Evolutionary conservation across 2,888 invertebrate genomes (phyloP), one percentile per base, ranked within the genome.

Genomic region (Drosophila rellima): DNA sequence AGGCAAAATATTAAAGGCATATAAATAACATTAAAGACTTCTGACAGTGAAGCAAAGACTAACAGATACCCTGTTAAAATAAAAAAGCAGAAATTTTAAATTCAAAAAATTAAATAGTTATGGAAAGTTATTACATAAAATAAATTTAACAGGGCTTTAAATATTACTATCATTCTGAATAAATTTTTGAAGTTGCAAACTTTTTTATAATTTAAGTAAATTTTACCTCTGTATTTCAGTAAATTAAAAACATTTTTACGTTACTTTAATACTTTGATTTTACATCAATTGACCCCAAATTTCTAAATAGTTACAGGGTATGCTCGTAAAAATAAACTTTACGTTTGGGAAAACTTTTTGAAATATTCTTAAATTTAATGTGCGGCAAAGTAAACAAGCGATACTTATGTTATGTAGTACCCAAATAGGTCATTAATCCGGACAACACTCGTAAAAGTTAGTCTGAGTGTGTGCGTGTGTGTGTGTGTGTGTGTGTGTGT

Each of bases 381-480:
- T 80, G 78, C 73, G 78, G 78, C 72, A 78, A 62, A 66, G 76
- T 72, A 79, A 78, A 79, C 80, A 78, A 76, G 69, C 64, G 68
- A 64, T 73, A 73, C 74, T 77, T 78, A 68, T 68, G 77, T 77
- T 78, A 68, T 68, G 77, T 67, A 72, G 48, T 57, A 77, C 15
- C 72, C 62, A 72, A 75, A 72, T 75, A 57, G 74, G 63, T 63
- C 48, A 50, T 64, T 68, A 75, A 75, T 77, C 75, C 44, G 18
- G n/a, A 44, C 63, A 68, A 61, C 37, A 51, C 37, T 75, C 78
- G 73, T 75, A 64, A 75, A 75, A 68, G 42, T 54, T 44, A 6
- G 29, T 51, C 37, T 44, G 26, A 2, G 8, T 33, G 10, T 18
- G 8, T 37, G 26, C 7, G 18, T 23, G 31, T 20, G 40, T 2